Base-by-base conservation (phyloP, 2,113 vertebrate genomes). In the Tor tambroides region DNA sequence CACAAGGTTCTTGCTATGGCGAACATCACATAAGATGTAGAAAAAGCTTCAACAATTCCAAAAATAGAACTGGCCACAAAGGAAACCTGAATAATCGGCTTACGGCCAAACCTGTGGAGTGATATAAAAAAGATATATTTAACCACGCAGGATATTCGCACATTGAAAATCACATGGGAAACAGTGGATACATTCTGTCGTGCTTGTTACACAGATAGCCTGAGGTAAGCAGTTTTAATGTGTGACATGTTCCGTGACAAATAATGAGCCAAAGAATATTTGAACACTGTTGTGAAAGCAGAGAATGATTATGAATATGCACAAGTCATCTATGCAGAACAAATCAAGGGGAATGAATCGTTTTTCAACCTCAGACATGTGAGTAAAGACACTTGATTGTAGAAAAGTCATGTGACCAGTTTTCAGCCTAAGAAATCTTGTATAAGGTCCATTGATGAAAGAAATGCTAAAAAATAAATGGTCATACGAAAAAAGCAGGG, bases 1-100 rank as follows among this genome's bases (percentile, higher is more conserved):
- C 95, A 95, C 67, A 98, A 93, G 2, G 94, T 92, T 21, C 95
- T 89, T 0, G 93, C 92, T 85, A 96, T 1, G 2, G 90, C 93
- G 35, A 97, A 96, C 96, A 97, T 96, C 59, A 84, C 23, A 41
- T 96, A 97, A 91, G 93, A 96, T 86, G 91, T 6, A 0, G 96
- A 96, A 91, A 95, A 92, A 0, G 96, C 94, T 0, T 93, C 92
- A 0, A 81, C 59, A 51, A 90, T 86, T 5, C 92, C 92, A 4
- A 90, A 61, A 32, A 89, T 43, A 1, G 90, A 87, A 77, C 89
- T 23, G 51, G 89, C 83, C 83, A 93, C 86, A 0, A 83, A 89
- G 35, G 94, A 90, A 79, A 93, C 54, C 28, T 94, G 91, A 28
- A 95, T 51, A 86, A 94, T 84, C 0, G 86, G 90, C 84, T 90